These are phyloP conservation scores for Drosophila lacteicornis DNA, from an alignment of 1,140 invertebrate genomes.

Conservation along the genomic window DNA sequence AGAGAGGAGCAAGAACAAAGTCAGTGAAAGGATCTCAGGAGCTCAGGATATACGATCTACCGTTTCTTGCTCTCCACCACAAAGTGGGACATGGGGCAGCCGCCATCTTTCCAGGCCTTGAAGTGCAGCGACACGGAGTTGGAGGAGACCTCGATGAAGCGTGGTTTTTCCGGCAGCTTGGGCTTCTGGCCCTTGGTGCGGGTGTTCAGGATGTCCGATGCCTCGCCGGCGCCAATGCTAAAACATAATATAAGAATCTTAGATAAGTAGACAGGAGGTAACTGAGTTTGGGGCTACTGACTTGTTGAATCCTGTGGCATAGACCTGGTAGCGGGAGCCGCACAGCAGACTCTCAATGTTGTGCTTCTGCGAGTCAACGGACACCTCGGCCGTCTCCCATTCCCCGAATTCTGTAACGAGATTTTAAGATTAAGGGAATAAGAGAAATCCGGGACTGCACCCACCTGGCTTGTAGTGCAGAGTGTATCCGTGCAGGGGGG, in stretches of 20 bases:
- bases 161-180: constrained; percentile 93
- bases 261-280: too few species aligned
- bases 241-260: neutral
- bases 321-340: constrained; percentile 96
- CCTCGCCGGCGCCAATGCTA: constrained; percentile 95
- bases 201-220: constrained; percentile 93
- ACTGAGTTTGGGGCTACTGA: constrained; percentile 78
- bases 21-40: neutral
- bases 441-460: neutral
- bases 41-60: constrained; percentile 84
- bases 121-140: constrained; percentile 96
- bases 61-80: constrained; percentile 98
- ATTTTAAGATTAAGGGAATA: neutral
- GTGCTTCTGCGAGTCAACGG: constrained; percentile 91
- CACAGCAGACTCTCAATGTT: constrained; percentile 94
- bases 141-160: constrained; percentile 96
- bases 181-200: constrained; percentile 95
- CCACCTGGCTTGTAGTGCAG: constrained; percentile 93
- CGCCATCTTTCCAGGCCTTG: constrained; percentile 96
- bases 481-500: constrained; percentile 94
- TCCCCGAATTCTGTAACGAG: constrained; percentile 91
- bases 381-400: constrained; percentile 93
- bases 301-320: constrained; percentile 96
- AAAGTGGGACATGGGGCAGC: constrained; percentile 98
- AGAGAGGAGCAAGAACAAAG: neutral